Conservation (phyloP, 2,797 vertebrate genomes). For the Cossypha caffra region DNA sequence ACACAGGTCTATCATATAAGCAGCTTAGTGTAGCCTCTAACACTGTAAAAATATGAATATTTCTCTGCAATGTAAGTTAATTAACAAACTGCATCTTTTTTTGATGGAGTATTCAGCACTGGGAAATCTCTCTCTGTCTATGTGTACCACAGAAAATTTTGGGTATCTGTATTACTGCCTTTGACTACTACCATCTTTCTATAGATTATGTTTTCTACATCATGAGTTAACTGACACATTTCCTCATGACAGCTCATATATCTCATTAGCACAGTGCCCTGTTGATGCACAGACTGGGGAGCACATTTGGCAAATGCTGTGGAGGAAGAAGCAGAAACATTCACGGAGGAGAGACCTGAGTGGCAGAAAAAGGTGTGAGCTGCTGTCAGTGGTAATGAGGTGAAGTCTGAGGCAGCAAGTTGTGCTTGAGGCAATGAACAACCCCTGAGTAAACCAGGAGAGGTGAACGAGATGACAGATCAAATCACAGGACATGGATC, state of each 20-base stretch:
- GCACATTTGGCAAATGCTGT: background rate
- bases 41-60: background rate
- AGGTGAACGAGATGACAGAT: background rate
- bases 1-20: background rate
- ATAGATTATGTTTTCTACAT: background rate
- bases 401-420: background rate
- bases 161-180: background rate
- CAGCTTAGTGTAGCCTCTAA: background rate
- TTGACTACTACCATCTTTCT: background rate
- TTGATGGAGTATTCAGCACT: rapidly evolving
- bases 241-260: background rate
- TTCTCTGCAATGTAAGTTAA: background rate
- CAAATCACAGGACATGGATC: background rate
- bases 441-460: background rate
- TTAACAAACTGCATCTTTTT: background rate
- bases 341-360: background rate
- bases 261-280: background rate
- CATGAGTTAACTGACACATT: background rate
- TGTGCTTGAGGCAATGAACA: background rate
- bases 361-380: background rate
- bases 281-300: background rate
- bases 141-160: background rate
- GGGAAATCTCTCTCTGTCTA: background rate
- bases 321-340: background rate
- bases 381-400: background rate